phyloP scores from a whole-genome alignment of 2,797 vertebrate species.

The Lacerta agilis region DNA sequence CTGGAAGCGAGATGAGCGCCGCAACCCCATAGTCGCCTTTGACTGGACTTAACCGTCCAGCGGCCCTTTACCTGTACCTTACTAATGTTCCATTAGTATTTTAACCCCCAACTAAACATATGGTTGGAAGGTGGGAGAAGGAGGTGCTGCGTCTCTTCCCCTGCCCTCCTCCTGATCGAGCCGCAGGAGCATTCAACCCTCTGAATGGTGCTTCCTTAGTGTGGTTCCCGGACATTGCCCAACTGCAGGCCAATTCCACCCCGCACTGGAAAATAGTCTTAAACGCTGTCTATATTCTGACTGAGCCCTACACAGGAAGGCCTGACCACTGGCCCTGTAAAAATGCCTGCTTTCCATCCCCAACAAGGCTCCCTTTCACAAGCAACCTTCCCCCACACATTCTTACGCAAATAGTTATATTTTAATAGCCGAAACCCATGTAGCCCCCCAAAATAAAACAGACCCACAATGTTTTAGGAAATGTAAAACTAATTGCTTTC shows the following conservation, averaged over 20 bases:
- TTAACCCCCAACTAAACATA: no score
- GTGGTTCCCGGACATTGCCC: no score
- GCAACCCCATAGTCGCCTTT: no score
- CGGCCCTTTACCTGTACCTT: no score
- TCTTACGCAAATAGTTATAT: slow-evolving; percentile 64
- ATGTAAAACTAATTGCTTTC: slow-evolving; percentile 61
- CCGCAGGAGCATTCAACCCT: no score
- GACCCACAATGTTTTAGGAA: slow-evolving; percentile 42
- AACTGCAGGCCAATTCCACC: not conserved
- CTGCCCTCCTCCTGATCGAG: no score
- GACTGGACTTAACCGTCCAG: no score
- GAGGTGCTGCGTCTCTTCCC: no score
- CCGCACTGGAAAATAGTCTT: not conserved
- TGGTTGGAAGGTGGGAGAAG: no score
- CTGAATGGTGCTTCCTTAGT: no score
- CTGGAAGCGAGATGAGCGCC: no score
- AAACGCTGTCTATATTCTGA: not conserved
- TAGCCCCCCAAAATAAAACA: not conserved
- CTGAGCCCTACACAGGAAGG: not conserved
- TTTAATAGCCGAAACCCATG: slow-evolving; percentile 58
- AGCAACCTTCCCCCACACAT: slow-evolving; percentile 37
- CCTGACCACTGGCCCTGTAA: slow-evolving; percentile 32
- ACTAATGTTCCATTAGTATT: no score
- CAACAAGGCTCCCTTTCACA: slow-evolving; percentile 64
- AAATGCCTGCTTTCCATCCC: slow-evolving; percentile 28